A percentile compares a stretch with the other conserved stretches of the same genome.
phyloP scores from a whole-genome alignment of 2,797 vertebrate species.

The Premnoplex brunnescens region DNA sequence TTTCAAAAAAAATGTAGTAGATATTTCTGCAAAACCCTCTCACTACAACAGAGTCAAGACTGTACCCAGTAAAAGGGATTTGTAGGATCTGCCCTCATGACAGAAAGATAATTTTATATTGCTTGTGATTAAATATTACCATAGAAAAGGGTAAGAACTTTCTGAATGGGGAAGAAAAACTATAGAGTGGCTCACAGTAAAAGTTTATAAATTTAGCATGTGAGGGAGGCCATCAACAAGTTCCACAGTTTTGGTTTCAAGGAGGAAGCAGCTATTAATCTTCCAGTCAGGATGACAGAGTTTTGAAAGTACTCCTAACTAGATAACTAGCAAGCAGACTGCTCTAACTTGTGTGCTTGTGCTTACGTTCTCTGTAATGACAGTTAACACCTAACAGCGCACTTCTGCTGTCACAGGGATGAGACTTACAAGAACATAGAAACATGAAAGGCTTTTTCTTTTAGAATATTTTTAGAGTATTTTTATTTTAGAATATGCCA shows the following conservation, averaged over 20 bases:
- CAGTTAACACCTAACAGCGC: neutral
- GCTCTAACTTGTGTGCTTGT: neutral
- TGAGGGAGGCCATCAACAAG: neutral
- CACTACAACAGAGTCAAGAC: neutral
- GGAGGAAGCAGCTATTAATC: slow-evolving; percentile 18
- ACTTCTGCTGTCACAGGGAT: neutral
- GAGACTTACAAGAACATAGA: neutral
- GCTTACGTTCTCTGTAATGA: neutral
- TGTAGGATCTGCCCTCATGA: neutral
- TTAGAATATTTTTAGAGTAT: neutral
- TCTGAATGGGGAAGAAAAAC: neutral
- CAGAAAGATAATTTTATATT: neutral
- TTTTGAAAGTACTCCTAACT: neutral
- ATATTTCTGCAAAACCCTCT: slow-evolving; percentile 1
- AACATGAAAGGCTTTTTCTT: neutral
- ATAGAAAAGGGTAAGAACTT: neutral
- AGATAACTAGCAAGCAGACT: neutral
- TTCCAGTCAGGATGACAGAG: neutral
- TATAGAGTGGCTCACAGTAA: neutral
- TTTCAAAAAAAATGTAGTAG: neutral
- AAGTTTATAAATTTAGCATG: neutral
- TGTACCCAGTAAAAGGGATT: neutral
- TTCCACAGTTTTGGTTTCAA: neutral
- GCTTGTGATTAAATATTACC: slow-evolving; percentile 9
- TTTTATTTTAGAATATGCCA: neutral